A percentile compares a stretch with the other conserved stretches of the same genome.
phyloP scores from a whole-genome alignment of 2,113 vertebrate genomes.

The Daphoenositta chrysoptera region DNA sequence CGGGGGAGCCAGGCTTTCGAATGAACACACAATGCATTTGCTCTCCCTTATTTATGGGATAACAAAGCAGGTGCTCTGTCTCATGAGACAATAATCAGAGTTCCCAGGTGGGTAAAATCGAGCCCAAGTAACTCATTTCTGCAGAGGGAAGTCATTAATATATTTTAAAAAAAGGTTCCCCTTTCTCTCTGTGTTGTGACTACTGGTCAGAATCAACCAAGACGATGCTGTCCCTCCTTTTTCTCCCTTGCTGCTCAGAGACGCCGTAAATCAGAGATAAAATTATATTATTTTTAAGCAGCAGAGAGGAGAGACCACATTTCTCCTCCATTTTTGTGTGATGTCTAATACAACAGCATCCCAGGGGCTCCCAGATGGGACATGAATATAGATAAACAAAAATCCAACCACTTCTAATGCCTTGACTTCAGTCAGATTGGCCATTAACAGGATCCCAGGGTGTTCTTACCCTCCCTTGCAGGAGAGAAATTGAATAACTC shows the following conservation, averaged over 20 bases:
- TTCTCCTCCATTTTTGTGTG: not conserved
- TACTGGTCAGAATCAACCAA: not conserved
- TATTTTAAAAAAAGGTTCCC: not conserved
- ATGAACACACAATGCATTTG: not conserved
- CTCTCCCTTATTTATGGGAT: not conserved
- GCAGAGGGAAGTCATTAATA: not conserved
- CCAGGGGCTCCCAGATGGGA: not conserved
- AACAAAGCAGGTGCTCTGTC: conserved; percentile 9
- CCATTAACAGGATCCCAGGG: not conserved
- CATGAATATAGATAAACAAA: not conserved
- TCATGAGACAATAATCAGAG: not conserved
- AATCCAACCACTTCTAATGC: not conserved
- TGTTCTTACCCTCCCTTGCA: not conserved
- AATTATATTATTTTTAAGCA: not conserved
- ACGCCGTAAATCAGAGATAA: not conserved
- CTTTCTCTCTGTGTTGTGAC: not conserved
- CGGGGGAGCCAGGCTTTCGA: not conserved
- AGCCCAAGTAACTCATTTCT: not conserved
- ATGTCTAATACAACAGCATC: not conserved
- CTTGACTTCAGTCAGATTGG: not conserved
- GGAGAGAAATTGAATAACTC: not conserved
- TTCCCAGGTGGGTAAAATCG: not conserved
- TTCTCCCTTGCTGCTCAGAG: not conserved
- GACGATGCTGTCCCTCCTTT: not conserved
- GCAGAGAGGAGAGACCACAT: not conserved